phyloP scores from a whole-genome alignment of 2,888 invertebrate species.

The Caenorhabditis angaria region DNA sequence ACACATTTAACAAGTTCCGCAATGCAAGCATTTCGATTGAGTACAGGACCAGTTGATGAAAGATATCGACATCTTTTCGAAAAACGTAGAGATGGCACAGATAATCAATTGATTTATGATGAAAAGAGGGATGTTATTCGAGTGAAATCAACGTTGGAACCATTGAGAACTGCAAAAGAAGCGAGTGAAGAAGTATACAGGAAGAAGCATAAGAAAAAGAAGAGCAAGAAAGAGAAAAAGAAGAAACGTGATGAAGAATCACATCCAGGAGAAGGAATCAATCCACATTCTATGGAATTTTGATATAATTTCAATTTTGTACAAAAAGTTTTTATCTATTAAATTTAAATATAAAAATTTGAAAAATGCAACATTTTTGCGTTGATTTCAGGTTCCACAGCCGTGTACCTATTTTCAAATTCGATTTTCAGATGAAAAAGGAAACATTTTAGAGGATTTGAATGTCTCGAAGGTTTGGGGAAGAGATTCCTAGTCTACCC shows the following conservation, averaged over 20 bases:
- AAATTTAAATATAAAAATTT: too few relatives aligned
- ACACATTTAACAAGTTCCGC: constrained; percentile 43
- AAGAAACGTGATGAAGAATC: constrained; percentile 13
- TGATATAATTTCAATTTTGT: constrained; percentile 16
- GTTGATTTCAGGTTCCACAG: neutral
- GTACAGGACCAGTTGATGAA: constrained; percentile 57
- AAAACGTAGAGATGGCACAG: constrained; percentile 18
- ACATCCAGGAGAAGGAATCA: constrained; percentile 9
- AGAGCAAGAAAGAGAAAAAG: constrained; percentile 53
- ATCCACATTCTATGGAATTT: constrained; percentile 27
- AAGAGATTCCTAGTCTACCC: constrained; percentile 40
- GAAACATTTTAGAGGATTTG: too few relatives aligned
- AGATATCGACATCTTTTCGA: constrained; percentile 50
- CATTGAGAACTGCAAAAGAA: constrained; percentile 13
- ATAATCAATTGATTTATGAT: constrained; percentile 8
- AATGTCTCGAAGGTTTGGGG: constrained; percentile 52
- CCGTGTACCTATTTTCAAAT: neutral
- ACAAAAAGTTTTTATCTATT: constrained; percentile 55
- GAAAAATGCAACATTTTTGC: neutral
- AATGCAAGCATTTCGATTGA: constrained; percentile 55
- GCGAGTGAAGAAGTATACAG: constrained; percentile 12
- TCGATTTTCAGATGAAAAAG: neutral
- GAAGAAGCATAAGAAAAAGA: constrained; percentile 53
- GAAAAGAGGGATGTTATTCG: constrained; percentile 23
- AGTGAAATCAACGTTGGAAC: constrained; percentile 12